Conservation (phyloP, 1,140 invertebrate species). For the Dendrolimus punctatus region DNA sequence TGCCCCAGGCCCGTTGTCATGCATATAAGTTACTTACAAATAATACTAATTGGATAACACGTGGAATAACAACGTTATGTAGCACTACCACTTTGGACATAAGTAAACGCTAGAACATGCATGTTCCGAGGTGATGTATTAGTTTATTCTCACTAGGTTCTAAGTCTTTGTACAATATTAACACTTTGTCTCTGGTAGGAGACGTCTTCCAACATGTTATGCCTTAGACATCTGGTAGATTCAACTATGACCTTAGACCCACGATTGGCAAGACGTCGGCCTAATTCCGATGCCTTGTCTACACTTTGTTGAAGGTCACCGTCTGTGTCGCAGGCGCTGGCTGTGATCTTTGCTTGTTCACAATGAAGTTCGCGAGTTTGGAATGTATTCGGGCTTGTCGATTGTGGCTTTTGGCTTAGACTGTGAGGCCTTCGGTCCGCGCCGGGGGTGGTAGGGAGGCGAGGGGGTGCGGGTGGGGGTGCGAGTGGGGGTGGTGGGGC, state of each 20-base stretch:
- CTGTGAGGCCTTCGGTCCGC: constrained; percentile 58
- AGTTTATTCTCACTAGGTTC: constrained; percentile 30
- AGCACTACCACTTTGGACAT: constrained; percentile 47
- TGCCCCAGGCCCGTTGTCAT: constrained; percentile 67
- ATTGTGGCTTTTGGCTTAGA: constrained; percentile 26
- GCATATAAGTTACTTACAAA: constrained; percentile 60
- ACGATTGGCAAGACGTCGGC: too few relatives aligned
- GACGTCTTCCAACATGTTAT: not conserved
- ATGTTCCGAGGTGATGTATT: constrained; percentile 30
- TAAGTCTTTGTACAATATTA: constrained; percentile 48
- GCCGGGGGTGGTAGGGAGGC: constrained; percentile 53
- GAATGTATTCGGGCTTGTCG: constrained; percentile 39
- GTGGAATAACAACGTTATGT: constrained; percentile 57
- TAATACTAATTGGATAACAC: constrained; percentile 63
- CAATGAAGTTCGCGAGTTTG: constrained; percentile 19
- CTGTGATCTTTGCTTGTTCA: constrained; percentile 1
- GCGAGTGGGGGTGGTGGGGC: constrained; percentile 36
- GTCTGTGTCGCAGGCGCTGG: constrained; percentile 2
- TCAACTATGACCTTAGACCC: too few relatives aligned
- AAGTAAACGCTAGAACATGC: constrained; percentile 35
- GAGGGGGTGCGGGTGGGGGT: constrained; percentile 49
- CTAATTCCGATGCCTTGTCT: too few relatives aligned
- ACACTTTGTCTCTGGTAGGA: constrained; percentile 20
- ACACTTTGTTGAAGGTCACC: not conserved
- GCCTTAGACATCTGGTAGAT: too few relatives aligned